Percentiles rank a stretch among this genome's conserved stretches.
phyloP scores from a whole-genome alignment of 2,797 vertebrate species.

The Sebastes matsubarae region DNA sequence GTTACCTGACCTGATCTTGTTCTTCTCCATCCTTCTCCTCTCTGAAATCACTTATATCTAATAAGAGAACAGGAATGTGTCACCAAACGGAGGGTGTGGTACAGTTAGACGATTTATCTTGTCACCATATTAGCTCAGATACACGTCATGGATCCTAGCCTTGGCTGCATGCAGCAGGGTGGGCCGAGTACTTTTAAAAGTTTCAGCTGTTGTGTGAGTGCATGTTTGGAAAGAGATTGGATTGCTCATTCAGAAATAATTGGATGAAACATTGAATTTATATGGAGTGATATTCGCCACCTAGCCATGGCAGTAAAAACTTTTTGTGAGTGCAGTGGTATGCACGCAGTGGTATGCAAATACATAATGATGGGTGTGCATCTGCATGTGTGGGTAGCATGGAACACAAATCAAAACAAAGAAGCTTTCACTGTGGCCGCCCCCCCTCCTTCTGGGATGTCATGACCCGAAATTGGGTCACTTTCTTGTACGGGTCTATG shows the following conservation, averaged over 20 bases:
- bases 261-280: background rate
- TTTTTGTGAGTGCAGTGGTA: background rate
- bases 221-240: background rate
- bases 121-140: conserved; percentile 52
- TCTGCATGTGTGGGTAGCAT: conserved; percentile 46
- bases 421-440: conserved; percentile 35
- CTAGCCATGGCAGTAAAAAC: background rate
- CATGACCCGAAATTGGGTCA: conserved; percentile 21
- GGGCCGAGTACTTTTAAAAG: background rate
- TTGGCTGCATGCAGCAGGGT: conserved; percentile 24
- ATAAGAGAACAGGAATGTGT: background rate
- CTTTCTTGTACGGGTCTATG: background rate
- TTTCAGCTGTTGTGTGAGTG: conserved; percentile 15
- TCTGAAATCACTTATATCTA: background rate
- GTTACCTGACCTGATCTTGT: conserved; percentile 25
- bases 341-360: conserved; percentile 2
- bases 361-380: conserved; percentile 31
- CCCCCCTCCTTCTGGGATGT: conserved; percentile 33
- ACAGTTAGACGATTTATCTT: conserved; percentile 8
- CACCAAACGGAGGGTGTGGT: conserved; percentile 51
- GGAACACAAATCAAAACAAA: conserved; percentile 52
- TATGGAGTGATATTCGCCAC: background rate
- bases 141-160: conserved; percentile 31
- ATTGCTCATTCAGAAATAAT: conserved; percentile 12
- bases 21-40: background rate